Percentiles rank a stretch among this genome's conserved stretches.
Evolutionary conservation across 30 jellyfish, hydroid and myxozoan species (phyloP).

Genomic region (Turritopsis rubra): DNA sequence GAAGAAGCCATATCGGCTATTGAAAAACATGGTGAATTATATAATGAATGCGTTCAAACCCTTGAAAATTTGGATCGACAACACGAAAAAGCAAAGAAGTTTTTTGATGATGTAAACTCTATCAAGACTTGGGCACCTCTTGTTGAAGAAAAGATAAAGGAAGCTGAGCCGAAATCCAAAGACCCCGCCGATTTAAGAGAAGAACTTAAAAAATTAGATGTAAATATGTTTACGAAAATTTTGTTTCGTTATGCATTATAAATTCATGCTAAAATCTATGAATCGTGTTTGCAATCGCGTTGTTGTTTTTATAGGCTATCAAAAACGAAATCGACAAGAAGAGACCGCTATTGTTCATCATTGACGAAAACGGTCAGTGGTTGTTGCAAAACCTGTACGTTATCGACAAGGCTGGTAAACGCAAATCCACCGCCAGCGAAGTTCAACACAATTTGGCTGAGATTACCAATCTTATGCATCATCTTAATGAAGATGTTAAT

Average conservation of each 20-base stretch:
- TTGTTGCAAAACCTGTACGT: constrained; percentile 48
- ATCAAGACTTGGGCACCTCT: constrained; percentile 64
- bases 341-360: constrained; percentile 24
- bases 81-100: constrained; percentile 44
- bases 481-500: constrained; percentile 47
- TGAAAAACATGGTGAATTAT: constrained; percentile 48
- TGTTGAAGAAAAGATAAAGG: constrained; percentile 32
- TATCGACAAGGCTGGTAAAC: constrained; percentile 48
- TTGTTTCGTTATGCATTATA: too few relatives aligned
- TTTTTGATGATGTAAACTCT: constrained; percentile 41
- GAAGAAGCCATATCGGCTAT: constrained; percentile 49
- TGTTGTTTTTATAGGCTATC: constrained; percentile 32
- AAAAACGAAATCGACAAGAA: constrained; percentile 55
- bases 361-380: constrained; percentile 86
- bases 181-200: constrained; percentile 50
- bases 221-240: constrained; percentile 12
- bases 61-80: constrained; percentile 44
- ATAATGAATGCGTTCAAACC: constrained; percentile 30
- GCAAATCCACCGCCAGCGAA: constrained; percentile 55
- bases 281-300: too few relatives aligned
- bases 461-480: constrained; percentile 33
- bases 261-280: too few relatives aligned
- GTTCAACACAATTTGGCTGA: constrained; percentile 38
- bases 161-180: constrained; percentile 45
- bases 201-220: constrained; percentile 56